Evolutionary conservation across 2,797 vertebrate species (phyloP), one percentile per base, ranked within the genome.

Genomic region (Myotis myotis): DNA sequence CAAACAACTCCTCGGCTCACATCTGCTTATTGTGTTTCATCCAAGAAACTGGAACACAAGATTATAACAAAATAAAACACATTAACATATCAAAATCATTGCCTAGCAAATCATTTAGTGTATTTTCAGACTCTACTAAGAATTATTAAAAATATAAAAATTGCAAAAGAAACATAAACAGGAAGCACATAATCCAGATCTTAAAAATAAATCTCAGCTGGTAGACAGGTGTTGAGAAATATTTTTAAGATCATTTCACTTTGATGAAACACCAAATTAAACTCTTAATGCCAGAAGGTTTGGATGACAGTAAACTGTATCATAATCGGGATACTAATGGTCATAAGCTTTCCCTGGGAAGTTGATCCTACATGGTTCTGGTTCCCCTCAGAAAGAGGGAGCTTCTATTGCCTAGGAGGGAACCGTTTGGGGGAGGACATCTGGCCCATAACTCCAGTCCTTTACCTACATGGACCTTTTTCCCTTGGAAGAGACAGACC

Each of bases 11-110:
- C 44, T 81, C 28, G 33, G n/a, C 33, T 93, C 86, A 93, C 49
- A 82, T 79, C 83, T 92, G 75, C 23, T 94, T 87, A 96, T 76
- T 79, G 16, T 30, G 62, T 94, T 96, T 96, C 95, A 89, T 94
- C 71, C 89, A 84, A 93, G 89, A 55, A 95, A 97, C 41, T 57
- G 66, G 47, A 95, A 92, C 10, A 92, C 70, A 92, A 90, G 62
- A 80, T 91, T 82, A 41, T 66, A 86, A 94, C 12, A 95, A 44
- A 87, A 71, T 28, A 72, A 88, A 75, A 91, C 49, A 92, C 33
- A 94, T 83, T 53, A 80, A 95, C 96, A 92, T 80, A 74, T 64
- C 64, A 81, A 94, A 95, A 89, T 72, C 36, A 91, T 33, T 92
- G 75, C n/a, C 93, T 70, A 68, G 44, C 30, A 92, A 95, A n/a